Percentiles rank a stretch among this genome's conserved stretches.
These are phyloP conservation scores for Lasioglossum leucozonium DNA, from an alignment of 2,888 invertebrate species.

Conservation along the genomic window DNA sequence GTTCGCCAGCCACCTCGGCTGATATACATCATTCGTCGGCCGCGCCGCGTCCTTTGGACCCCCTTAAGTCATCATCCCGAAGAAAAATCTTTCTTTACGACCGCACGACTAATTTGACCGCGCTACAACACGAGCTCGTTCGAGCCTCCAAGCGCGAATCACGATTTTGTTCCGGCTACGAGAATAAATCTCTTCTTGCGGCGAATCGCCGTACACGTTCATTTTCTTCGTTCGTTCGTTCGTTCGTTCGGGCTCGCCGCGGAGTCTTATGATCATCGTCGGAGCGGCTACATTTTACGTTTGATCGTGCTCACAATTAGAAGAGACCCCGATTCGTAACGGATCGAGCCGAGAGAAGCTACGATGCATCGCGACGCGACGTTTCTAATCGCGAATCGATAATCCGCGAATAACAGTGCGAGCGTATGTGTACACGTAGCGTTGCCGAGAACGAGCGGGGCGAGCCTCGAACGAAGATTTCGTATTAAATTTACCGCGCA, in stretches of 20 bases:
- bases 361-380: background rate
- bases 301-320: constrained; percentile 17
- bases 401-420: background rate
- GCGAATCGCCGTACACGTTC: constrained; percentile 18
- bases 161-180: constrained; percentile 37
- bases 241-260: background rate
- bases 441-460: background rate
- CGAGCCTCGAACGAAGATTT: background rate
- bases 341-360: background rate
- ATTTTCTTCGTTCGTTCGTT: constrained; percentile 17
- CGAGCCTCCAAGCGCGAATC: constrained; percentile 30
- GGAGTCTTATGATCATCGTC: constrained; percentile 34
- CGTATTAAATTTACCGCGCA: constrained; percentile 10
- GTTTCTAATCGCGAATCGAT: background rate
- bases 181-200: constrained; percentile 34
- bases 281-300: constrained; percentile 34
- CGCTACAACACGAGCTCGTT: background rate
- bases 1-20: constrained; percentile 8
- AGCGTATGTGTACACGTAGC: too few species aligned
- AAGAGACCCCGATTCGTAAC: constrained; percentile 13
- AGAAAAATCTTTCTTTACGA: constrained; percentile 52
- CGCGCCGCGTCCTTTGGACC: constrained; percentile 33
- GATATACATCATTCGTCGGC: constrained; percentile 36
- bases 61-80: constrained; percentile 39
- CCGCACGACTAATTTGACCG: constrained; percentile 36